A percentile compares a stretch with the other conserved stretches of the same genome.
phyloP scores from a whole-genome alignment of 2,797 vertebrate genomes.

The Pipistrellus pipistrellus region DNA sequence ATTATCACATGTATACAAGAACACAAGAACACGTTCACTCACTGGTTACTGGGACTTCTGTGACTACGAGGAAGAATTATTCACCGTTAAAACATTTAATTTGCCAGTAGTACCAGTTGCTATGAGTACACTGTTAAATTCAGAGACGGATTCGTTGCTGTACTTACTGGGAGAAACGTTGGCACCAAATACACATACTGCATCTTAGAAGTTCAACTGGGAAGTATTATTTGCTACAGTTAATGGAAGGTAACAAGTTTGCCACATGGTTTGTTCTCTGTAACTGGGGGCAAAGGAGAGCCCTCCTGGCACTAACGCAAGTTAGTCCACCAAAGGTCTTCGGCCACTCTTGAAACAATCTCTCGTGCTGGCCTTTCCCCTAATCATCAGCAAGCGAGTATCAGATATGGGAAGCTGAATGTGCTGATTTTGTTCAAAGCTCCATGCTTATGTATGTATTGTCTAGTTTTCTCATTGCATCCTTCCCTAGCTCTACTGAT shows the following conservation, averaged over 20 bases:
- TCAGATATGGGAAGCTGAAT: slow-evolving; percentile 15
- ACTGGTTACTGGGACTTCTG: slow-evolving; percentile 73
- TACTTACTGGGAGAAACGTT: slow-evolving; percentile 83
- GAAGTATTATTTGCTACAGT: slow-evolving; percentile 89
- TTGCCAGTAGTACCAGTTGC: slow-evolving; percentile 77
- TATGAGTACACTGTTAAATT: slow-evolving; percentile 84
- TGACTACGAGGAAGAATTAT: slow-evolving; percentile 60
- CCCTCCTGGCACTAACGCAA: slow-evolving; percentile 72
- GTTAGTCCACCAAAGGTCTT: slow-evolving; percentile 64
- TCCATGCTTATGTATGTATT: background rate
- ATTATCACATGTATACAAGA: slow-evolving; percentile 73
- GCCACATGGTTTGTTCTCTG: slow-evolving; percentile 83
- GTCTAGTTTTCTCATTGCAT: background rate
- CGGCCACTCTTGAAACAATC: slow-evolving; percentile 56
- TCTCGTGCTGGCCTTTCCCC: background rate
- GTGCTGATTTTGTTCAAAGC: slow-evolving; percentile 66
- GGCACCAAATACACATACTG: slow-evolving; percentile 82
- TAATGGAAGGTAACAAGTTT: slow-evolving; percentile 86
- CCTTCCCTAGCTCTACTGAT: slow-evolving; percentile 10
- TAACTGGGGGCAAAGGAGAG: slow-evolving; percentile 79
- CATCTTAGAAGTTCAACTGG: slow-evolving; percentile 85
- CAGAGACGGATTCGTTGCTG: slow-evolving; percentile 79
- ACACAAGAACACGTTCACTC: slow-evolving; percentile 73
- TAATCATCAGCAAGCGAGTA: slow-evolving; percentile 57
- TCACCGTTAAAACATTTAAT: slow-evolving; percentile 76